Percentiles rank a stretch among this genome's conserved stretches.
Evolutionary conservation across 2,888 invertebrate genomes (phyloP).

Genomic region (Temnothorax ravouxi): DNA sequence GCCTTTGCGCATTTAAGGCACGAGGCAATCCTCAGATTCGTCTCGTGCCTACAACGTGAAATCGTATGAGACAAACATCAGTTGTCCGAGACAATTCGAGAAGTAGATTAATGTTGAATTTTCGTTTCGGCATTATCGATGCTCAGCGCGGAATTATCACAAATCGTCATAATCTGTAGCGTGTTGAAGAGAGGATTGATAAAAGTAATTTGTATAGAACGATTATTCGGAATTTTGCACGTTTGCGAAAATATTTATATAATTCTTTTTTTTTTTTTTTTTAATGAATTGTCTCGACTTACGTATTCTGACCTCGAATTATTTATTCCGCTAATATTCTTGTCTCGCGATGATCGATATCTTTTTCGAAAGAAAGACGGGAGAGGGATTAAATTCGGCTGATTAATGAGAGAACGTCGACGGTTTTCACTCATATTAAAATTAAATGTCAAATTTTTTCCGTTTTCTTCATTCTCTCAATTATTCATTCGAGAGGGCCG

Average conservation of each 20-base stretch:
- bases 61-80: not conserved
- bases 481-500: not conserved
- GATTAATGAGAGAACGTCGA: slow-evolving; percentile 4
- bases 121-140: not conserved
- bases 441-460: not conserved
- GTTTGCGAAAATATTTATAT: not conserved
- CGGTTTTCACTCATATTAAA: not conserved
- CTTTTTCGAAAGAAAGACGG: not conserved
- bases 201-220: not conserved
- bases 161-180: not conserved
- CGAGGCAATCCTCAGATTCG: slow-evolving; percentile 26
- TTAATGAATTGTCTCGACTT: not conserved
- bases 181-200: not conserved
- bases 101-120: not conserved
- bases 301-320: not conserved
- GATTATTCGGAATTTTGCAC: not conserved
- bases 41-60: not conserved
- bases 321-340: slow-evolving; percentile 4
- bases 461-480: not conserved
- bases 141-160: not conserved
- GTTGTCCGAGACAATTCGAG: not conserved
- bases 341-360: not conserved
- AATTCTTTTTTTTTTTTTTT: not conserved
- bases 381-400: slow-evolving; percentile 1
- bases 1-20: slow-evolving; percentile 29